A percentile compares a stretch with the other conserved stretches of the same genome.
These are phyloP conservation scores for Microplitis mediator DNA, from an alignment of 1,140 invertebrate species.

Conservation along the genomic window DNA sequence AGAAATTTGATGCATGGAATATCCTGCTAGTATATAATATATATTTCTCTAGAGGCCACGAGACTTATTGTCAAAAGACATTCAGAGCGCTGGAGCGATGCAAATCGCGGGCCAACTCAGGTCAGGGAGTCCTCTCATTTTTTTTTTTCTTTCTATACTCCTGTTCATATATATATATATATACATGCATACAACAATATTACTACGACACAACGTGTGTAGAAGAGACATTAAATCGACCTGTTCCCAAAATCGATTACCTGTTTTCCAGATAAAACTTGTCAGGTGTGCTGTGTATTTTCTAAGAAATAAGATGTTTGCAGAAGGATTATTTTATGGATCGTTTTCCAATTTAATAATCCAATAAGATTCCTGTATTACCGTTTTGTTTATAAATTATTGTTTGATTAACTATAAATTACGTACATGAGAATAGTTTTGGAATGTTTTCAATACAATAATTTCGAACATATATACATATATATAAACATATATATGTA, in stretches of 20 bases:
- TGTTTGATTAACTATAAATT: too few species aligned
- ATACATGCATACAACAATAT: neutral
- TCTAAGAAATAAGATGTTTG: neutral
- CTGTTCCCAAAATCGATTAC: constrained; percentile 23
- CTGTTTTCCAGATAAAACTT: neutral
- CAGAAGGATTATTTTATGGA: neutral
- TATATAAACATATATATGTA: too few species aligned
- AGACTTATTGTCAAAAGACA: constrained; percentile 30
- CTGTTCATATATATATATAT: neutral
- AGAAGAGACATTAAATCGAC: constrained; percentile 6
- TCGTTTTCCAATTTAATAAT: too few species aligned
- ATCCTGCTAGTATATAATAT: neutral
- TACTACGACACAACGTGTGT: neutral
- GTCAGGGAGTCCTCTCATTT: constrained; percentile 21
- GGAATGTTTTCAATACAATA: too few species aligned
- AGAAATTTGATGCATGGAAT: neutral
- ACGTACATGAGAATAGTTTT: too few species aligned
- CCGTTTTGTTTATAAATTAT: too few species aligned
- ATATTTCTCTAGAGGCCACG: constrained; percentile 6
- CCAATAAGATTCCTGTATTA: too few species aligned
- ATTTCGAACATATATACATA: too few species aligned
- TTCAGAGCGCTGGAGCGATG: constrained; percentile 38
- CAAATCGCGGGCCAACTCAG: constrained; percentile 36
- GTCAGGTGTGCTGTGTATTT: constrained; percentile 11
- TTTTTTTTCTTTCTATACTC: constrained; percentile 12